Conservation (phyloP, 2,113 vertebrate genomes). For the Corapipo altera region DNA sequence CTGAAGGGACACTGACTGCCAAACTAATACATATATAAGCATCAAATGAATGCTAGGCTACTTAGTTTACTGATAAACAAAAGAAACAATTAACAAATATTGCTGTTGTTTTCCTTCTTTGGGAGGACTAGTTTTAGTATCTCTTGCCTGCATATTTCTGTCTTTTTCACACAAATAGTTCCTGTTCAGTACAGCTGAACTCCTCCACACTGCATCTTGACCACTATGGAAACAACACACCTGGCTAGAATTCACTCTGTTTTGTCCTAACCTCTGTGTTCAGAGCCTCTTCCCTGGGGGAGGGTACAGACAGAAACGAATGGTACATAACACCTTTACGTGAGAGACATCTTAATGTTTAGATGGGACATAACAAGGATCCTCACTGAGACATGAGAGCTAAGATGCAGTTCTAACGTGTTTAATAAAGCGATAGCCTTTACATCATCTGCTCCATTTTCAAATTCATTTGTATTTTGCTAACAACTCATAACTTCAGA, state of each 20-base stretch:
- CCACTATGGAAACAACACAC: accelerated
- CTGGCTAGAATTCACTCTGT: neutral
- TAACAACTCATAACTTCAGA: neutral
- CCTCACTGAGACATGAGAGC: neutral
- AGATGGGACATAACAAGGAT: neutral
- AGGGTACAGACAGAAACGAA: neutral
- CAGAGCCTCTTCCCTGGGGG: neutral
- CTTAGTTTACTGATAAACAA: neutral
- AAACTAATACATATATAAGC: neutral
- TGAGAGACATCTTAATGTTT: neutral
- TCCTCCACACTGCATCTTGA: neutral
- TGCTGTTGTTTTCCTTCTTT: neutral
- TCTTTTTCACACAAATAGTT: neutral
- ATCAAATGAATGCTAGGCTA: neutral
- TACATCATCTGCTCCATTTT: neutral
- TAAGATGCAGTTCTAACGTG: neutral
- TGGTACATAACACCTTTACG: neutral
- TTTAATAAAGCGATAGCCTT: neutral
- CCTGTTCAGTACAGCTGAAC: neutral
- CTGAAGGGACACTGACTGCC: neutral
- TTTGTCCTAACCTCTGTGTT: neutral
- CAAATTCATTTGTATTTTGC: neutral
- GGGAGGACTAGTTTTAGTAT: neutral
- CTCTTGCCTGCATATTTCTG: neutral
- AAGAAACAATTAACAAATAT: neutral